Evolutionary conservation across 2,113 vertebrate genomes (phyloP), one percentile per base, ranked within the genome.

Genomic region (Xenotilapia flavipinnis): DNA sequence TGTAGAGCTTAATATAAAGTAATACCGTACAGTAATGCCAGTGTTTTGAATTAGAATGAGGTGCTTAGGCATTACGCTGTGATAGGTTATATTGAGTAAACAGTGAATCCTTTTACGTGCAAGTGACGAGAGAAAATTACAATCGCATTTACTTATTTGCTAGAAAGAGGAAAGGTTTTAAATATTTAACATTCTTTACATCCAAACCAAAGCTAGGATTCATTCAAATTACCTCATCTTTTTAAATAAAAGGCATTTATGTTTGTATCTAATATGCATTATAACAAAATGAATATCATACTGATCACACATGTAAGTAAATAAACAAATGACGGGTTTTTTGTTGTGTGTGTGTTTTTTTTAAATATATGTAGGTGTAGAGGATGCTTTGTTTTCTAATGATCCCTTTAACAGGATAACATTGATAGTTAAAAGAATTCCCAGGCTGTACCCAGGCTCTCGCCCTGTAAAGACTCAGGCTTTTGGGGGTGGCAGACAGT

Each of bases 1-100:
- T 17, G 89, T 28, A 36, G 77, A 81, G 91, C 90, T 94, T 91
- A 88, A 91, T 86, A 82, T 92, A 86, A 90, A 90, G 87, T 90
- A 89, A 92, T 87, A 83, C 82, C 31, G 26, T 77, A 91, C 79
- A 82, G 79, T 89, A 82, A 91, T 49, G 60, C 83, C 83, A 65
- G 56, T 75, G 86, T 82, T 87, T 86, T 89, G 88, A 86, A 83
- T 83, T 79, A 68, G 68, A 90, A 86, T 49, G 56, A 89, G 83
- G 23, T 47, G 90, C 85, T 89, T 60, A 86, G 60, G 86, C 82
- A 45, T 65, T 62, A 28, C 19, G 9, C 81, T 47, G 56, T 19
- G 56, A 84, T 80, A 31, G 79, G 79, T 90, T n/a, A 51, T 55
- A 65, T 19, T 73, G 9, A 80, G 51, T 79, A 68, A 85, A 89